These are phyloP conservation scores for Lepidurus arcticus DNA, from an alignment of 1,140 invertebrate genomes.

Conservation along the genomic window DNA sequence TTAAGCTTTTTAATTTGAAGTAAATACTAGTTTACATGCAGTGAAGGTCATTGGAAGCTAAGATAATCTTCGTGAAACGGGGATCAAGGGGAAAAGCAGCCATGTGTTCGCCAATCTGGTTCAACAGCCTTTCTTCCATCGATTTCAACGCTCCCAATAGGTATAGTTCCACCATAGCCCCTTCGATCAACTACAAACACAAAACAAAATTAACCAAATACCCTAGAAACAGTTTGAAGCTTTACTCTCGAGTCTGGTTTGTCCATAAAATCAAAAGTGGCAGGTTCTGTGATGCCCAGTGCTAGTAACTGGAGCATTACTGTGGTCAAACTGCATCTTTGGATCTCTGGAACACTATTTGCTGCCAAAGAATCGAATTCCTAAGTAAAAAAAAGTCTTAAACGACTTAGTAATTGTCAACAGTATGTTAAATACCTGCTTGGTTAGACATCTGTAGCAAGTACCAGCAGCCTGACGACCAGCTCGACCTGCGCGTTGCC, in stretches of 20 bases:
- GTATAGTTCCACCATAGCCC: conserved; percentile 62
- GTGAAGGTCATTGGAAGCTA: conserved; percentile 66
- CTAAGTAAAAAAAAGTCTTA: conserved; percentile 38
- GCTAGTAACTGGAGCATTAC: conserved; percentile 77
- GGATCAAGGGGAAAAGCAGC: conserved; percentile 88
- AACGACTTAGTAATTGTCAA: neutral
- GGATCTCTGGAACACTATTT: conserved; percentile 79
- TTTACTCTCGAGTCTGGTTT: conserved; percentile 62
- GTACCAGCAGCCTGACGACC: conserved; percentile 75
- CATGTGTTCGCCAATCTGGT: conserved; percentile 76
- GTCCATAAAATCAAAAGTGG: conserved; percentile 87
- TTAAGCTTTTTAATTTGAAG: neutral
- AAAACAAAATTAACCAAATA: conserved; percentile 33
- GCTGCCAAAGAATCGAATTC: conserved; percentile 64
- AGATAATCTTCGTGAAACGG: conserved; percentile 73
- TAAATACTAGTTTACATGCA: conserved; percentile 60
- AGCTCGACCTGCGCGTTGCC: conserved; percentile 84
- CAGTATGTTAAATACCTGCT: conserved; percentile 34
- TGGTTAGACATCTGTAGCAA: conserved; percentile 78
- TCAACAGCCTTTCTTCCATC: conserved; percentile 56
- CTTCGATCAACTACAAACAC: conserved; percentile 49
- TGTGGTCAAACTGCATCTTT: conserved; percentile 66
- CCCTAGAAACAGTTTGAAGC: conserved; percentile 26
- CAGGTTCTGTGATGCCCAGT: conserved; percentile 68
- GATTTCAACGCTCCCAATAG: conserved; percentile 67